Evolutionary conservation across 2,113 vertebrate genomes (phyloP).

Genomic region (Mormyrus iriodes): DNA sequence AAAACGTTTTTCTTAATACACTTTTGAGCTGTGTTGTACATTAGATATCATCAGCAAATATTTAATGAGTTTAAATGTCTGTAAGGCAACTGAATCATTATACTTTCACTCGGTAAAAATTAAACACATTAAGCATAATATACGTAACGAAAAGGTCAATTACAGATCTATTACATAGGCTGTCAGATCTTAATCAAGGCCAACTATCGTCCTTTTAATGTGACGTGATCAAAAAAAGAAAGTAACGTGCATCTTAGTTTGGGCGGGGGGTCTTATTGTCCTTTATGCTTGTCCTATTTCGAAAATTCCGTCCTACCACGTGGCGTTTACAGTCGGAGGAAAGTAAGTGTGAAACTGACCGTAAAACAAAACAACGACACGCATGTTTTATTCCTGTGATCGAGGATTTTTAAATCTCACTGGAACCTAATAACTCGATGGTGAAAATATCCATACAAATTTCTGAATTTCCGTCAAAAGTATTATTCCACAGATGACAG

Average conservation of each 20-base stretch:
- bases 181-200: neutral
- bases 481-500: neutral
- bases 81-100: neutral
- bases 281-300: slow-evolving; percentile 17
- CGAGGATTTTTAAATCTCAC: neutral
- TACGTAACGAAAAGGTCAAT: neutral
- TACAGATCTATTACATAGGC: neutral
- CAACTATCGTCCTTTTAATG: neutral
- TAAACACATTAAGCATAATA: neutral
- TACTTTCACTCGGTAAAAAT: neutral
- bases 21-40: neutral
- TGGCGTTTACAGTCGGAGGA: slow-evolving; percentile 6
- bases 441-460: neutral
- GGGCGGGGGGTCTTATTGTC: slow-evolving; percentile 7
- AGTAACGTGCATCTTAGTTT: slow-evolving; percentile 2
- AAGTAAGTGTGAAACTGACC: neutral
- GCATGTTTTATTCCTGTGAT: neutral
- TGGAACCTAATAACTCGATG: neutral
- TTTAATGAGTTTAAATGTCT: neutral
- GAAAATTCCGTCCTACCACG: slow-evolving; percentile 20
- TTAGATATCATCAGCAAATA: neutral
- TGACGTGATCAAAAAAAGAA: neutral
- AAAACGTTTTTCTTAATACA: neutral
- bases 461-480: neutral
- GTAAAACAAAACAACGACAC: neutral